Evolutionary conservation across 2,797 vertebrate genomes (phyloP).

Genomic region (Gadopsis bispinosus): DNA sequence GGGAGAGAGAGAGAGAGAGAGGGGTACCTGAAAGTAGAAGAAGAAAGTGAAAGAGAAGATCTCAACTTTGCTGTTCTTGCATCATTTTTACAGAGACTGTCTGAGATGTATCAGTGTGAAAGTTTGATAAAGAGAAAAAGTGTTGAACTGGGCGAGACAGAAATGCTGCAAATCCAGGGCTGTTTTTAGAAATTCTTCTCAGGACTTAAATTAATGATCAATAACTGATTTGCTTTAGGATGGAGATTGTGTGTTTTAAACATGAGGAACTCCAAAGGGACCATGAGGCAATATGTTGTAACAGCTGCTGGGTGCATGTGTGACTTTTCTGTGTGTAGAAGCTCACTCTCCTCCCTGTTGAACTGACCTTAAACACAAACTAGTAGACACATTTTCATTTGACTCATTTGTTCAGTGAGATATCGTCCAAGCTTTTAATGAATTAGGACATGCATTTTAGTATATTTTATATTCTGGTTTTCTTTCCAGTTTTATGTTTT

Average conservation of each 20-base stretch:
- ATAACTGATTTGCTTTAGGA: conserved; percentile 62
- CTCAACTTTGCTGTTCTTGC: conserved; percentile 46
- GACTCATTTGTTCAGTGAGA: conserved; percentile 4
- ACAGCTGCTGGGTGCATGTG: conserved; percentile 39
- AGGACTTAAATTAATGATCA: conserved; percentile 76
- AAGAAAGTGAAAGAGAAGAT: neutral
- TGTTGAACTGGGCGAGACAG: conserved; percentile 21
- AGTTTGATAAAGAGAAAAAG: conserved; percentile 35
- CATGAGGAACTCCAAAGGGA: conserved; percentile 61
- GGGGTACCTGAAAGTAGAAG: neutral
- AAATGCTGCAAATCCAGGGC: conserved; percentile 27
- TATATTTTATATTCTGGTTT: neutral
- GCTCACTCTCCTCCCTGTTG: neutral
- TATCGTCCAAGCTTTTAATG: neutral
- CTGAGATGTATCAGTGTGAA: conserved; percentile 19
- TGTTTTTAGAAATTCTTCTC: conserved; percentile 37
- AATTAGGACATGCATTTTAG: neutral
- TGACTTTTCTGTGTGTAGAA: conserved; percentile 32
- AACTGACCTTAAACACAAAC: conserved; percentile 17
- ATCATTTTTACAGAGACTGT: conserved; percentile 47
- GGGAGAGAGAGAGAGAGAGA: neutral
- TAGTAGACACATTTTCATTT: neutral
- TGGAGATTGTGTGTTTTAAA: conserved; percentile 71
- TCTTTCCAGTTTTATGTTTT: neutral
- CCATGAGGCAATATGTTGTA: conserved; percentile 76